phyloP scores from a whole-genome alignment of 2,113 vertebrate genomes.

The Nettapus auritus region DNA sequence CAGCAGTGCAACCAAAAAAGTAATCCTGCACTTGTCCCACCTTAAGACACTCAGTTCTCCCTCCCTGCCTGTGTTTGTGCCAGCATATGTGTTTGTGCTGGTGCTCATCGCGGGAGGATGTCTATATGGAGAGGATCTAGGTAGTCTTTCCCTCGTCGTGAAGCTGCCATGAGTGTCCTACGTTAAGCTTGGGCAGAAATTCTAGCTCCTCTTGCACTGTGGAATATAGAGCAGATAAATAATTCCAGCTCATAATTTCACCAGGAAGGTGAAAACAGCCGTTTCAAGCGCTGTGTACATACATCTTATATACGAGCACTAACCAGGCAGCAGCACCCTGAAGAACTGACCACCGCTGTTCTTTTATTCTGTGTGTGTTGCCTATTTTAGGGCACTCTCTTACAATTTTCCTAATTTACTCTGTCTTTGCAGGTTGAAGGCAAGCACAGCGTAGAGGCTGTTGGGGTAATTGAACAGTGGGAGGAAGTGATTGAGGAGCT shows the following conservation, averaged over 20 bases:
- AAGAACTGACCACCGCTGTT: not conserved
- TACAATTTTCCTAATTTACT: not conserved
- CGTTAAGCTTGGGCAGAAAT: not conserved
- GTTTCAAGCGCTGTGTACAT: not conserved
- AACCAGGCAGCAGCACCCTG: not conserved
- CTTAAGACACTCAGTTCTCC: not conserved
- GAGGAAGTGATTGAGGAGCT: not conserved
- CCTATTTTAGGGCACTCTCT: not conserved
- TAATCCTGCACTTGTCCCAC: not conserved
- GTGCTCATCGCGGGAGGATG: not conserved
- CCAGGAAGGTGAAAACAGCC: not conserved
- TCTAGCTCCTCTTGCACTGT: not conserved
- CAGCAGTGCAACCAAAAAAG: not conserved
- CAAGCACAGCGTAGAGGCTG: not conserved
- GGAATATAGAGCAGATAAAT: not conserved
- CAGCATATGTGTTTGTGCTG: not conserved
- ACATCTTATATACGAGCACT: not conserved
- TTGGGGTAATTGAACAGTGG: not conserved
- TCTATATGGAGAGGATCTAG: not conserved
- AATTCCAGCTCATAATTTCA: not conserved
- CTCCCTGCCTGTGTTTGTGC: not conserved
- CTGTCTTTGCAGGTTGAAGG: not conserved
- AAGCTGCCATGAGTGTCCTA: not conserved
- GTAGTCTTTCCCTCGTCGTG: not conserved
- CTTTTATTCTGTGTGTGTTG: not conserved